phyloP scores from a whole-genome alignment of 2,797 vertebrate genomes.

The Premnoplex brunnescens region DNA sequence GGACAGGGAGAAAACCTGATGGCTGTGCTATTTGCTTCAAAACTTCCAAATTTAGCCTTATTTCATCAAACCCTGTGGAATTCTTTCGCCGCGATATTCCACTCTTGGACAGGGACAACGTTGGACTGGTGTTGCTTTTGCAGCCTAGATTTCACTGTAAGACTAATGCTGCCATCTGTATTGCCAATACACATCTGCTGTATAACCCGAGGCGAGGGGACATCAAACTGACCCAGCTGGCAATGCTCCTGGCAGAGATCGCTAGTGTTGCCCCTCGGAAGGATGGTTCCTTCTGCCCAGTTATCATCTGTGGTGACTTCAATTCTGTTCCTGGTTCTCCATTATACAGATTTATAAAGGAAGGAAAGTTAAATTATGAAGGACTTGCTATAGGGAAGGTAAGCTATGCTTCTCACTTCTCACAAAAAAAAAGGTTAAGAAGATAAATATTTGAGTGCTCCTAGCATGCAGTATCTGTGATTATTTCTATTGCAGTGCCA shows the following conservation, averaged over 20 bases:
- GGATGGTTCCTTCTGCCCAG: constrained; percentile 81
- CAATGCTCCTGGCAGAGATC: constrained; percentile 93
- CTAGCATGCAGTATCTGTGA: not conserved
- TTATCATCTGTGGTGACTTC: constrained; percentile 93
- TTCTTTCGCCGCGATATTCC: constrained; percentile 85
- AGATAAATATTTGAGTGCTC: not conserved
- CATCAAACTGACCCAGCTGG: constrained; percentile 93
- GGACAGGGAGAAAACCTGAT: constrained; percentile 92
- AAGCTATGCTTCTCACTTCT: constrained; percentile 31
- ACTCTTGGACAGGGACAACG: constrained; percentile 92
- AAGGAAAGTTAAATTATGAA: constrained; percentile 85
- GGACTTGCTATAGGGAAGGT: constrained; percentile 88
- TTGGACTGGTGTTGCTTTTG: constrained; percentile 89
- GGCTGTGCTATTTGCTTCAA: constrained; percentile 93
- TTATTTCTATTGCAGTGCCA: not conserved
- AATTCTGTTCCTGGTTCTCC: constrained; percentile 94
- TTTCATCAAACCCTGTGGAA: constrained; percentile 88
- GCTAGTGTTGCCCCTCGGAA: constrained; percentile 76
- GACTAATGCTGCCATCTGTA: constrained; percentile 74
- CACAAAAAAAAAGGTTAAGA: not conserved
- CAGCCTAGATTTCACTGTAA: constrained; percentile 71
- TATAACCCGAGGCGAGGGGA: constrained; percentile 95
- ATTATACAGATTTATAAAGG: constrained; percentile 88
- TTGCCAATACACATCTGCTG: constrained; percentile 94
- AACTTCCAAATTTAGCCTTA: constrained; percentile 84